phyloP scores from a whole-genome alignment of 2,888 invertebrate genomes.

The Lampropteryx suffumata region DNA sequence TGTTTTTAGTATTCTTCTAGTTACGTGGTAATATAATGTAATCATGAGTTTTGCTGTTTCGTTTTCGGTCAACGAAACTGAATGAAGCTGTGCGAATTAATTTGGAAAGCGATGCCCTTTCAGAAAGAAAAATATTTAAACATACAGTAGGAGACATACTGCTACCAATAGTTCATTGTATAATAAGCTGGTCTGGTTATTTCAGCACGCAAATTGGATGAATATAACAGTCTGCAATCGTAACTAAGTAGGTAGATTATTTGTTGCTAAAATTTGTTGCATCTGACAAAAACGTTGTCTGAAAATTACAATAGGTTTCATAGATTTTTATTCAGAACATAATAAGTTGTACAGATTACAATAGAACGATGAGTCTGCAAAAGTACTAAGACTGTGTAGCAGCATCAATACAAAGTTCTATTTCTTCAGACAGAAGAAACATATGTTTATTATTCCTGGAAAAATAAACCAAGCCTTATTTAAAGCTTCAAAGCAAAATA shows the following conservation, averaged over 20 bases:
- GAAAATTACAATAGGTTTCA: no score
- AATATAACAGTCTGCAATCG: background rate
- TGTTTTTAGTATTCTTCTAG: background rate
- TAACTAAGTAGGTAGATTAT: background rate
- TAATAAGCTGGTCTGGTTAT: constrained; percentile 3
- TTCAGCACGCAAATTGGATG: background rate
- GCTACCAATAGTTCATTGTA: background rate
- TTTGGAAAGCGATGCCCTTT: constrained; percentile 2
- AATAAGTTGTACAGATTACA: no score
- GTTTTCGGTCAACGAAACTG: no score
- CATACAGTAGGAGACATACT: background rate
- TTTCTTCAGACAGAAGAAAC: no score
- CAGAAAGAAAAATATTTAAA: background rate
- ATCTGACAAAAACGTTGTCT: no score
- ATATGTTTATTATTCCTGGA: no score
- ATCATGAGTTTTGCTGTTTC: background rate
- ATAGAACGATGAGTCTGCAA: no score
- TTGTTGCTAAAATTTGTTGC: no score
- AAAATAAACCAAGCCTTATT: background rate
- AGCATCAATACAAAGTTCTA: no score
- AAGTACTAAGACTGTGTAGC: no score
- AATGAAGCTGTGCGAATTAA: background rate
- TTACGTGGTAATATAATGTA: background rate
- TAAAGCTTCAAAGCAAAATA: constrained; percentile 9
- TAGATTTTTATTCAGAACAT: no score